Conservation (phyloP, 1,140 invertebrate species). For the Brachionus plicatilis region DNA sequence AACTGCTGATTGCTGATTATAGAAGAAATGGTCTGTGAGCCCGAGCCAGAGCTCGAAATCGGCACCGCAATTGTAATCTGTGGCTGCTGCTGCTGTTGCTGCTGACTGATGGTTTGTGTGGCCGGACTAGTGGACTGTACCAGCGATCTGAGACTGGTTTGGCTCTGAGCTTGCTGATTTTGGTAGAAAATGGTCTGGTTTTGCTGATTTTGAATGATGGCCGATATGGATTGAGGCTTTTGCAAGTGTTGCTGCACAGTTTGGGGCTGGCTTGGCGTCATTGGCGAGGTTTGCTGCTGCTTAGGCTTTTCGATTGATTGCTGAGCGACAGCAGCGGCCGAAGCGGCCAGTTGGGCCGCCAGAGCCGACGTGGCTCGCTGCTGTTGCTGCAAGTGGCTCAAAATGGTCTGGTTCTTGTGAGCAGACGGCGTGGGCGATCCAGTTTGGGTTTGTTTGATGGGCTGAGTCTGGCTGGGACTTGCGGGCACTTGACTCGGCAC, state of each 20-base stretch:
- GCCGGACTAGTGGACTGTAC: background rate
- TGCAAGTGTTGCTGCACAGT: slow-evolving; percentile 31
- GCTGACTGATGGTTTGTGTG: background rate
- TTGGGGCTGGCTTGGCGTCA: background rate
- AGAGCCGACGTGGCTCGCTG: slow-evolving; percentile 10
- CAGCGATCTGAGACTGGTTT: background rate
- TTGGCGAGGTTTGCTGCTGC: background rate
- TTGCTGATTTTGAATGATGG: slow-evolving; percentile 10
- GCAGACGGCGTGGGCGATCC: background rate
- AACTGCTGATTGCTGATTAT: slow-evolving; percentile 34
- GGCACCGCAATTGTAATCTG: slow-evolving; percentile 14
- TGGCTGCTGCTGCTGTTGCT: background rate
- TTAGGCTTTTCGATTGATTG: background rate
- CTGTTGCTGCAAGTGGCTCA: slow-evolving; percentile 20
- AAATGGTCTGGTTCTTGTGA: slow-evolving; percentile 12
- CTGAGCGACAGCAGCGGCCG: slow-evolving; percentile 18
- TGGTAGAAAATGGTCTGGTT: slow-evolving; percentile 4
- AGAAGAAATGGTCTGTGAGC: slow-evolving; percentile 28
- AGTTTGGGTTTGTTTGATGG: background rate
- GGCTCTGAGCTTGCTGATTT: background rate
- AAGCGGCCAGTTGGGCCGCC: slow-evolving; percentile 14
- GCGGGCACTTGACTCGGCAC: background rate
- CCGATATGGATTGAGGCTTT: slow-evolving; percentile 24
- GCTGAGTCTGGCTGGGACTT: background rate
- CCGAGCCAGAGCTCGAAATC: background rate